Evolutionary conservation across 2,113 vertebrate genomes (phyloP).

Genomic region (Cottus gobio): DNA sequence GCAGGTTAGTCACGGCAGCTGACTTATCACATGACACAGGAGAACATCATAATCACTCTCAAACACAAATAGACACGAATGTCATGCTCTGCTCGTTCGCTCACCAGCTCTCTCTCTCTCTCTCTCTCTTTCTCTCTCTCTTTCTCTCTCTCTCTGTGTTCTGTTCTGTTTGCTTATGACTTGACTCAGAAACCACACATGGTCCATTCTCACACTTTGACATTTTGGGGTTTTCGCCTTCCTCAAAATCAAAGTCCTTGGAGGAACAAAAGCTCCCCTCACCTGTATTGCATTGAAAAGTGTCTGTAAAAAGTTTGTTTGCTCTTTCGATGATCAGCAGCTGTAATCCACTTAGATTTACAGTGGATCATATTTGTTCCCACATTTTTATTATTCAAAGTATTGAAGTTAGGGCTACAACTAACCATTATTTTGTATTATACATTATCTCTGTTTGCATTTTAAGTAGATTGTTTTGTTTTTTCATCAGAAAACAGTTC

Average conservation of each 20-base stretch:
- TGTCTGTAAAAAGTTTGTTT: background rate
- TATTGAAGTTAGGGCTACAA: background rate
- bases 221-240: background rate
- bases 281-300: background rate
- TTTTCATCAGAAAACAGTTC: background rate
- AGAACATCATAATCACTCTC: conserved; percentile 21
- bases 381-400: background rate
- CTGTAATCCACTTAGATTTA: background rate
- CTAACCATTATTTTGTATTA: background rate
- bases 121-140: no score
- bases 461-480: background rate
- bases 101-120: no score
- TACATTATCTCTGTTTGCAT: background rate
- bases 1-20: conserved; percentile 26
- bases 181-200: background rate
- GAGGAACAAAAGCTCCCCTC: background rate
- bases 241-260: conserved; percentile 1
- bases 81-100: background rate
- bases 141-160: background rate
- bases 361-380: background rate
- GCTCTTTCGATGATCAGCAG: background rate
- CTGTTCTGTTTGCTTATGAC: background rate
- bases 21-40: conserved; percentile 61
- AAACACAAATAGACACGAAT: conserved; percentile 40
- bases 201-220: background rate